Conservation (phyloP, 2,888 invertebrate species). For the Orthosia cruda region DNA sequence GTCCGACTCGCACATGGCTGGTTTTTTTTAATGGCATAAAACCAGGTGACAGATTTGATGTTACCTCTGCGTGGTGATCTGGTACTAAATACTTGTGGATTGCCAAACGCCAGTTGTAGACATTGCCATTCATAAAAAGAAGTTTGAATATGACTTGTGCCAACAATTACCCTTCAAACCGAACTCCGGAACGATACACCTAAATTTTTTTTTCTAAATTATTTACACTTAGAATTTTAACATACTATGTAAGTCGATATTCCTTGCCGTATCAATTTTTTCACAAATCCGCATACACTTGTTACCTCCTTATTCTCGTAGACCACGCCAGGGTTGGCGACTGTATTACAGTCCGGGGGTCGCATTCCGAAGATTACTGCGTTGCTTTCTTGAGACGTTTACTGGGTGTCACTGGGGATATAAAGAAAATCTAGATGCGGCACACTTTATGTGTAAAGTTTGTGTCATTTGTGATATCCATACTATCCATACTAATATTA, state of each 20-base stretch:
- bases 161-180: background rate
- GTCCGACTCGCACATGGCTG: no score
- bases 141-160: background rate
- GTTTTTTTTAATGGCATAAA: background rate
- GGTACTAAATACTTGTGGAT: background rate
- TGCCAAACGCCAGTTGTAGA: background rate
- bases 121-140: background rate
- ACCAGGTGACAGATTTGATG: background rate
- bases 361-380: conserved; percentile 86
- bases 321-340: conserved; percentile 78
- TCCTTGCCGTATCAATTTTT: no score
- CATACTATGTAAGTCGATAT: no score
- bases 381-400: conserved; percentile 82
- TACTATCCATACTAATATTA: no score
- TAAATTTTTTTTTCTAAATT: background rate
- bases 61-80: no score
- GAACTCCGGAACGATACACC: background rate
- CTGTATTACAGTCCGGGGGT: conserved; percentile 84
- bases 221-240: no score
- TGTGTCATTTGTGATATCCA: no score
- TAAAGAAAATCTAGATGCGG: conserved; percentile 67
- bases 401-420: conserved; percentile 70
- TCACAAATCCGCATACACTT: conserved; percentile 5
- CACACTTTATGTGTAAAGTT: background rate
- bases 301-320: conserved; percentile 59